phyloP scores from a whole-genome alignment of 2,888 invertebrate species.

The Hydroisotoma schaefferi region DNA sequence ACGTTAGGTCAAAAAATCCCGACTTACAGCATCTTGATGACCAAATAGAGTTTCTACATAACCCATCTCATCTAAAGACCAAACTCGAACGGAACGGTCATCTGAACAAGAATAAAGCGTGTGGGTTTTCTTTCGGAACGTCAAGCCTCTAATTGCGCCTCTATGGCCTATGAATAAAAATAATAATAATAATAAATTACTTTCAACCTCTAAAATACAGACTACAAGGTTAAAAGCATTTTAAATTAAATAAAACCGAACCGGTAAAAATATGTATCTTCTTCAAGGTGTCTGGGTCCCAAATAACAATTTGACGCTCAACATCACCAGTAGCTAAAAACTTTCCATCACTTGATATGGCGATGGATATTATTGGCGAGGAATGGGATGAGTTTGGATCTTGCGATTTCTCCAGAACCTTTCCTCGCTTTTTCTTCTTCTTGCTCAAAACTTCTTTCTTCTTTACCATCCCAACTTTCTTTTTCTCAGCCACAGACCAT shows the following conservation, averaged over 20 bases:
- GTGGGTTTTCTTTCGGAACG: constrained; percentile 80
- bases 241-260: constrained; percentile 12
- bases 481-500: constrained; percentile 57
- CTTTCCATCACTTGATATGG: constrained; percentile 74
- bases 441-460: constrained; percentile 45
- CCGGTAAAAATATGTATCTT: constrained; percentile 69
- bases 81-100: constrained; percentile 60
- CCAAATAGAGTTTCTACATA: constrained; percentile 81
- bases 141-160: constrained; percentile 68
- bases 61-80: constrained; percentile 94
- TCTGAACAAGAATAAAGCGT: constrained; percentile 64
- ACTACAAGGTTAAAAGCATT: background rate
- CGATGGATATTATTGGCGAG: constrained; percentile 61
- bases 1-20: background rate
- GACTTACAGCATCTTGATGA: constrained; percentile 38
- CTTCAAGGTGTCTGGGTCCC: constrained; percentile 73
- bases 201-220: constrained; percentile 4
- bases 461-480: constrained; percentile 57
- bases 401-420: constrained; percentile 19
- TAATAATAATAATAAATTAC: background rate
- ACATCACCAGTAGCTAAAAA: constrained; percentile 73
- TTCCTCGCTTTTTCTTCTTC: constrained; percentile 48
- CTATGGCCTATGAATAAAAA: constrained; percentile 63
- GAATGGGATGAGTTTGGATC: constrained; percentile 45
- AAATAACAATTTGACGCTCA: constrained; percentile 70